Evolutionary conservation across 2,888 invertebrate species (phyloP).

Genomic region (Trachelus stipa): DNA sequence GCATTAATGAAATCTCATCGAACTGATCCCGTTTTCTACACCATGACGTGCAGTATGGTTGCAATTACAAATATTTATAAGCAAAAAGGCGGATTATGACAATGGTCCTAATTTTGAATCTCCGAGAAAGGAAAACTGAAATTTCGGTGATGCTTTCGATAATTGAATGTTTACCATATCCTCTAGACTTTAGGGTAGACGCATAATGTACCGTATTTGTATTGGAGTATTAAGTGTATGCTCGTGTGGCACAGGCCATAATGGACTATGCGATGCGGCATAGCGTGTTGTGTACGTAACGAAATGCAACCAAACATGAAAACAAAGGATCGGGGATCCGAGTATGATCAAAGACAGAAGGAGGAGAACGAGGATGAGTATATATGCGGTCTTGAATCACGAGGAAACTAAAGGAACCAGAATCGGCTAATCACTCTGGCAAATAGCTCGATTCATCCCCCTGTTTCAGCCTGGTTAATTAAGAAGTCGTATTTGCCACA

Average conservation of each 20-base stretch:
- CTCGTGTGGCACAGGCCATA: background rate
- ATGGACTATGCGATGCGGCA: background rate
- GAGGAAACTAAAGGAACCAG: constrained; percentile 1
- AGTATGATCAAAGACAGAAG: constrained; percentile 22
- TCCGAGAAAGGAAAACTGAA: background rate
- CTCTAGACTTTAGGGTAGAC: background rate
- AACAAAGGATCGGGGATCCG: constrained; percentile 15
- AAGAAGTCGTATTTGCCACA: background rate
- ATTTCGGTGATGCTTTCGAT: background rate
- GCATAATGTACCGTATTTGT: too few relatives aligned
- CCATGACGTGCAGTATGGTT: too few relatives aligned
- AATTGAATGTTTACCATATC: background rate
- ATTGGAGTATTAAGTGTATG: background rate
- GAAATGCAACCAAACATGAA: background rate
- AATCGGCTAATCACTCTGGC: constrained; percentile 1
- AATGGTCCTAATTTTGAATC: background rate
- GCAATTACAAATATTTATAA: background rate
- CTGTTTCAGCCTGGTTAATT: background rate
- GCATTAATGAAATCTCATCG: too few relatives aligned
- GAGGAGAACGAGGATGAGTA: background rate
- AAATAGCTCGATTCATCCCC: background rate
- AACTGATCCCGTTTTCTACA: background rate
- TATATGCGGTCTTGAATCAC: constrained; percentile 4
- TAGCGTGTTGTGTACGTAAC: background rate
- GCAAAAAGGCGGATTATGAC: background rate